Conservation (phyloP, 2,888 invertebrate species). For the Busseola fusca region DNA sequence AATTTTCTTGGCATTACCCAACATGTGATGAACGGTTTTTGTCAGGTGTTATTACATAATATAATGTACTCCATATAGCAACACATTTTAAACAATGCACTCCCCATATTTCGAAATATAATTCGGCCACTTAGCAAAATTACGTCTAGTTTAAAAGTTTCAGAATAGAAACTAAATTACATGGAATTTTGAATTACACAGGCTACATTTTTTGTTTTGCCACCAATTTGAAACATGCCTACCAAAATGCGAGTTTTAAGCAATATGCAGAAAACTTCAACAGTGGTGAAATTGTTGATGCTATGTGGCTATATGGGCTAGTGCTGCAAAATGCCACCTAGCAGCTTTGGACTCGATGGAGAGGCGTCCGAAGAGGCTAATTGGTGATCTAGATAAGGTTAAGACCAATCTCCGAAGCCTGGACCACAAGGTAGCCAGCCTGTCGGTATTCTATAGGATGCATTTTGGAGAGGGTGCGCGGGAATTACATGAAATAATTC, state of each 20-base stretch:
- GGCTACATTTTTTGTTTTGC: not conserved
- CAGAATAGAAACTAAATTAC: not conserved
- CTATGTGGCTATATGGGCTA: too few relatives aligned
- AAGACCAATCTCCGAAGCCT: too few relatives aligned
- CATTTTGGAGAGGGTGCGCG: too few relatives aligned
- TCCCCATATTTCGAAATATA: not conserved
- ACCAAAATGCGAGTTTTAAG: not conserved
- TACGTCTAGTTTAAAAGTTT: not conserved
- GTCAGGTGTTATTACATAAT: conserved; percentile 19
- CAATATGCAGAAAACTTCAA: too few relatives aligned
- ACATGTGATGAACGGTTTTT: conserved; percentile 32
- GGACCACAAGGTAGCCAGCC: too few relatives aligned
- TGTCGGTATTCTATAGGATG: too few relatives aligned
- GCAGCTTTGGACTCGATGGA: too few relatives aligned
- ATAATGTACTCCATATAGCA: conserved; percentile 16
- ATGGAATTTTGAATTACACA: not conserved
- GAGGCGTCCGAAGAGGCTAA: too few relatives aligned
- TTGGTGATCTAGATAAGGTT: too few relatives aligned
- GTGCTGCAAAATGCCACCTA: too few relatives aligned
- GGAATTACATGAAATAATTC: too few relatives aligned
- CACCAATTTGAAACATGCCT: not conserved
- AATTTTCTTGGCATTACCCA: conserved; percentile 47
- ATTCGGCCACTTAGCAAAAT: conserved; percentile 23
- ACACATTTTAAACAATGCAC: conserved; percentile 1
- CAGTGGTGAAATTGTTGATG: too few relatives aligned